Conservation (phyloP, 2,797 vertebrate species). For the Chaenodraco wilsoni region DNA sequence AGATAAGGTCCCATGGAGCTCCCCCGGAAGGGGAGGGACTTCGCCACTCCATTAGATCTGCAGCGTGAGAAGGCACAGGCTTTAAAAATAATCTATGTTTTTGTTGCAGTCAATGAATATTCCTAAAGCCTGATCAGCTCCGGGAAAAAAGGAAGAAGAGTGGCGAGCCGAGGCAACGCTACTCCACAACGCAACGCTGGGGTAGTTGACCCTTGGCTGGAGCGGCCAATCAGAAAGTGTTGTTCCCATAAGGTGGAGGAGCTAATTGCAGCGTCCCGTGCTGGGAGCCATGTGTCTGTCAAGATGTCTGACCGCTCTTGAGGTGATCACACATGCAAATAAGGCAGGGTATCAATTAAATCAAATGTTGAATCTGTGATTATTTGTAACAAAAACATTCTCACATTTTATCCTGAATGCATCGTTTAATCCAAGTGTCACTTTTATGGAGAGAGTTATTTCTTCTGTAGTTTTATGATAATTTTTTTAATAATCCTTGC, state of each 20-base stretch:
- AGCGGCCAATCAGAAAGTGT: conserved; percentile 42
- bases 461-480: conserved; percentile 23
- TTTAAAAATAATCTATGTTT: conserved; percentile 65
- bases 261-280: conserved; percentile 13
- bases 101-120: conserved; percentile 65
- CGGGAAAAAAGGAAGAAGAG: conserved; percentile 25
- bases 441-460: conserved; percentile 20
- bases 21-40: too few species aligned
- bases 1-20: too few species aligned
- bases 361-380: neutral
- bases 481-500: conserved; percentile 36
- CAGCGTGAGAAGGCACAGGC: conserved; percentile 45
- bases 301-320: neutral
- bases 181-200: neutral
- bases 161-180: neutral
- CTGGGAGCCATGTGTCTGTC: conserved; percentile 19
- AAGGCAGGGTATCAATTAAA: conserved; percentile 9
- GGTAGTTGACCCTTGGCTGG: conserved; percentile 41
- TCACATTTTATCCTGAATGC: neutral
- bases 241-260: conserved; percentile 30
- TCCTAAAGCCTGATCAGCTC: conserved; percentile 59
- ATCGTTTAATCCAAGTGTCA: conserved; percentile 10
- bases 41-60: conserved; percentile 36
- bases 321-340: conserved; percentile 24
- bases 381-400: neutral